Percentiles rank a stretch among this genome's conserved stretches.
These are phyloP conservation scores for Siderastrea siderea DNA, from an alignment of 92 coral and sea anemone species.

Conservation along the genomic window DNA sequence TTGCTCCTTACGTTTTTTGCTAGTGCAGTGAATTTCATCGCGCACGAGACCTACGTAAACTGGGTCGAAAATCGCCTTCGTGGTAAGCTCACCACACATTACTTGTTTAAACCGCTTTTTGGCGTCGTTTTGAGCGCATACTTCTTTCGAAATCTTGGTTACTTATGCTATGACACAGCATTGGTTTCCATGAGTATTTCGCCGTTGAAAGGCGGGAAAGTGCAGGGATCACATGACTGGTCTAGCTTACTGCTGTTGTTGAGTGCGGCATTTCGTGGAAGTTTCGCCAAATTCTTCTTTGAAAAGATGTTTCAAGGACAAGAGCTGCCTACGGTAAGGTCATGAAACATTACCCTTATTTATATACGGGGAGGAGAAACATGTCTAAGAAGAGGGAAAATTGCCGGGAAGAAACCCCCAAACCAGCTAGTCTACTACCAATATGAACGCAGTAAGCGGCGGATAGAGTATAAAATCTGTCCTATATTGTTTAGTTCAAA, in stretches of 20 bases:
- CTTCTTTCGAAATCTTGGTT: slow-evolving; percentile 72
- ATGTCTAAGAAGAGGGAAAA: too few relatives aligned
- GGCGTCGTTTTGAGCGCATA: slow-evolving; percentile 61
- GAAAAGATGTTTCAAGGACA: slow-evolving; percentile 83
- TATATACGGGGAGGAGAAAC: too few relatives aligned
- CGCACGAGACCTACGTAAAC: slow-evolving; percentile 55
- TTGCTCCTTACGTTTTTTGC: slow-evolving; percentile 67
- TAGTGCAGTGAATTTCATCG: slow-evolving; percentile 77
- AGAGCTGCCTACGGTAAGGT: slow-evolving; percentile 62
- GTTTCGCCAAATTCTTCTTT: slow-evolving; percentile 85
- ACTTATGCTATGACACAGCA: slow-evolving; percentile 86
- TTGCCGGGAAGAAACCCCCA: too few relatives aligned
- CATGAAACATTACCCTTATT: neutral
- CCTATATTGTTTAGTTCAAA: too few relatives aligned
- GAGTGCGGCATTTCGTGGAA: slow-evolving; percentile 77
- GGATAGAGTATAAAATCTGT: too few relatives aligned
- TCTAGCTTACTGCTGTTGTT: slow-evolving; percentile 79
- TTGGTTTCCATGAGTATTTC: slow-evolving; percentile 84
- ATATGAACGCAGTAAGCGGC: too few relatives aligned
- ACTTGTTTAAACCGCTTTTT: slow-evolving; percentile 40
- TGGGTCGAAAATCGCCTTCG: slow-evolving; percentile 55
- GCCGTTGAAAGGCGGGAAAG: slow-evolving; percentile 43
- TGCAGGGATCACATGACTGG: slow-evolving; percentile 40
- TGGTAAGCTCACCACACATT: neutral
- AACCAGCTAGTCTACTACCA: too few relatives aligned